Evolutionary conservation across 2,888 invertebrate genomes (phyloP), one percentile per base, ranked within the genome.

Genomic region (Candidula unifasciata): DNA sequence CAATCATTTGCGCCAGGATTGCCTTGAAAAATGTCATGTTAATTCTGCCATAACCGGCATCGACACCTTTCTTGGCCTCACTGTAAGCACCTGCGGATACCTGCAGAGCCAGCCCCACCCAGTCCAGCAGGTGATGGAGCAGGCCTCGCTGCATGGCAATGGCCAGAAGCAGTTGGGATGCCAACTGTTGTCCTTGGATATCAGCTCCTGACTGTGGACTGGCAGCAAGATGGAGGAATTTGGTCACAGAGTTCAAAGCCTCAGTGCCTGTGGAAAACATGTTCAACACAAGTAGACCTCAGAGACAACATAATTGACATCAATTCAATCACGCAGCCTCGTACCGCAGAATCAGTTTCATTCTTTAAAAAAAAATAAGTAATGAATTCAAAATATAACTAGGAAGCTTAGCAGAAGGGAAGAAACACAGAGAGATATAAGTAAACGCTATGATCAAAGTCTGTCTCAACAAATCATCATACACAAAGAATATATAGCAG

Each of bases 131-230:
- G 86, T 95, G 95, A 69, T 95, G 92, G 33, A 96, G 93, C 21
- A 95, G 95, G 30, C 95, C 95, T 87, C 95, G 91, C 93, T 96
- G 96, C 54, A 95, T 92, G 24, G 95, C 95, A 68, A 96, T 89
- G 8, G 95, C 94, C 69, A 96, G 91, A 87, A 95, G 93, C 80
- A 96, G 92, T 92, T 96, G 95, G 44, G 94, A 93, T 68, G 94
- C 92, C 82, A 94, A 88, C 76, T 92, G 91, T 57, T 93, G 92
- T 0, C 93, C 92, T 83, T 91, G 91, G 27, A 91, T 86, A 91
- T 95, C 95, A 5, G 95, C 95, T 33, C 94, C 94, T 16, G 94
- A 94, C 10, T 93, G 92, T 18, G 95, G 94, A 85, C 95, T 91
- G 44, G 95, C 94, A 24, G 95, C 94, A 88, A 94, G 94, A 87